Conservation (phyloP, 2,113 vertebrate genomes). For the Drymodes brunneopygia region DNA sequence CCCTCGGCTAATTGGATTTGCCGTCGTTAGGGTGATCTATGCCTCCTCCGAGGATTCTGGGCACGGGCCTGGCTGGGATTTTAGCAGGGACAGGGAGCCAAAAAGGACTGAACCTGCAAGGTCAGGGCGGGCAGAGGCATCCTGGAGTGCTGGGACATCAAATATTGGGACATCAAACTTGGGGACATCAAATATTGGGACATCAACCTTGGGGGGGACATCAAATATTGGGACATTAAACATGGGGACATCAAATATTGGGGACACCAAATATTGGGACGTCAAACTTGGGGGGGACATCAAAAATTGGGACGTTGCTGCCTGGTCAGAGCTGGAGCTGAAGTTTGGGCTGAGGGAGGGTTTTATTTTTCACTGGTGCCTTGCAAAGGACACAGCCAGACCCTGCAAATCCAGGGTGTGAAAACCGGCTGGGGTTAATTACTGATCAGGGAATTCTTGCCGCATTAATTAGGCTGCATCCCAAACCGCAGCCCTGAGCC, state of each 20-base stretch:
- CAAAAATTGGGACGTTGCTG: background rate
- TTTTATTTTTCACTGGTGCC: background rate
- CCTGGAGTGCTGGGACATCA: rapidly evolving
- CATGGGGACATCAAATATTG: rapidly evolving
- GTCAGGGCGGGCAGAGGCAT: background rate
- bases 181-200: background rate
- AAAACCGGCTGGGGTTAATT: background rate
- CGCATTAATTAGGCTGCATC: background rate
- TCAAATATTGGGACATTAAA: background rate
- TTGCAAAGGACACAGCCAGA: background rate
- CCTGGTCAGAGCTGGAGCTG: background rate
- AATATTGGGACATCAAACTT: background rate
- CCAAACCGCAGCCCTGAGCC: background rate
- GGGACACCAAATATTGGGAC: background rate
- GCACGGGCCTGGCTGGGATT: background rate
- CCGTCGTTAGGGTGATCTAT: background rate
- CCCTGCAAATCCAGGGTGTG: background rate
- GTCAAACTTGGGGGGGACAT: background rate
- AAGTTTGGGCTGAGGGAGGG: rapidly evolving
- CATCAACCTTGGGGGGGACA: too few species aligned
- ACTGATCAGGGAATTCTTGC: background rate
- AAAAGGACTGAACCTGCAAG: background rate
- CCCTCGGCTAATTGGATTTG: constrained; percentile 54
- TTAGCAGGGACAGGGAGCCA: background rate
- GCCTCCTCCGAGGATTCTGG: background rate